These are phyloP conservation scores for Onthophagus taurus DNA, from an alignment of 1,140 invertebrate species.

Conservation along the genomic window DNA sequence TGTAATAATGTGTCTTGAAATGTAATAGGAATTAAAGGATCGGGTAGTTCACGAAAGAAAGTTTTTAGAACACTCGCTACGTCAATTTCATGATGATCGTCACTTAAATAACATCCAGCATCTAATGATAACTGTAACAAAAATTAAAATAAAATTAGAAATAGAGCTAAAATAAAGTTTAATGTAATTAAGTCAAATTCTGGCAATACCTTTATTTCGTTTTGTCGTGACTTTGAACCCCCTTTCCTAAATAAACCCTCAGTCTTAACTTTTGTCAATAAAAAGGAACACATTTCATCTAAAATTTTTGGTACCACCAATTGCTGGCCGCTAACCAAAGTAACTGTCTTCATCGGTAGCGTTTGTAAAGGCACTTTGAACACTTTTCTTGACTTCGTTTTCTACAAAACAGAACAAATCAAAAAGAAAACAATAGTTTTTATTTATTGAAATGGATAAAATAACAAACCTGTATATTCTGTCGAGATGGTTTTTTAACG, in stretches of 20 bases:
- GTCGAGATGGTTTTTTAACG: conserved; percentile 45
- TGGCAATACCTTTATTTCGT: conserved; percentile 71
- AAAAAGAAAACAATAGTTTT: conserved; percentile 8
- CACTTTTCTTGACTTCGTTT: conserved; percentile 28
- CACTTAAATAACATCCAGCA: conserved; percentile 50
- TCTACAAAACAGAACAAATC: conserved; percentile 13
- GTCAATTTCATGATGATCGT: conserved; percentile 65
- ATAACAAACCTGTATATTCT: conserved; percentile 42
- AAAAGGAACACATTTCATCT: conserved; percentile 56
- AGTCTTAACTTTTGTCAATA: conserved; percentile 54
- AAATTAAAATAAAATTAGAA: conserved; percentile 13
- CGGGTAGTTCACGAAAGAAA: conserved; percentile 71
- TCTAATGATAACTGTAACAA: conserved; percentile 49
- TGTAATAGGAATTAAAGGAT: conserved; percentile 62
- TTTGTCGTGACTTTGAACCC: conserved; percentile 68
- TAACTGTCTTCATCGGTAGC: conserved; percentile 51
- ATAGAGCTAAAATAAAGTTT: conserved; percentile 4
- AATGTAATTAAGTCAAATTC: too few relatives aligned
- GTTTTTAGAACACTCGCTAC: conserved; percentile 73
- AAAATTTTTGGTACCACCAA: conserved; percentile 68
- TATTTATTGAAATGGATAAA: conserved; percentile 13
- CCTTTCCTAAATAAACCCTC: conserved; percentile 81
- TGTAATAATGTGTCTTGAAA: conserved; percentile 68
- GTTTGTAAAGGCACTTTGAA: conserved; percentile 51
- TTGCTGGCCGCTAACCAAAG: conserved; percentile 44